Evolutionary conservation across 2,113 vertebrate species (phyloP).

Genomic region (Cephalopholis sonnerati): DNA sequence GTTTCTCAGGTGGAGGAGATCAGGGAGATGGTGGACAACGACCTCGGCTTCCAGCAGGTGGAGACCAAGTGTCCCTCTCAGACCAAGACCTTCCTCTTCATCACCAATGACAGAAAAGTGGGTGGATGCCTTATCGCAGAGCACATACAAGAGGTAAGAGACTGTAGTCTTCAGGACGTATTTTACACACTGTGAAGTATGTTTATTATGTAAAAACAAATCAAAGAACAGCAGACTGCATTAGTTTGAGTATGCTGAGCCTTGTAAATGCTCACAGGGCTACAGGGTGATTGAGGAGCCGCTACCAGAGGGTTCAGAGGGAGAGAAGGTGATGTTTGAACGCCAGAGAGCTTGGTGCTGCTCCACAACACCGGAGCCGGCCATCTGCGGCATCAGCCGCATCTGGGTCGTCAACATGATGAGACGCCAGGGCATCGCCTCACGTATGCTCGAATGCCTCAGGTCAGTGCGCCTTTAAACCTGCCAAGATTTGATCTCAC

Average conservation of each 20-base stretch:
- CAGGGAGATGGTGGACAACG: conserved; percentile 99
- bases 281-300: conserved; percentile 97
- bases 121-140: conserved; percentile 98
- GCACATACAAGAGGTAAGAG: conserved; percentile 96
- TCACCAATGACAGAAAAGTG: conserved; percentile 98
- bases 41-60: conserved; percentile 97
- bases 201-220: not conserved
- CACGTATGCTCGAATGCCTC: conserved; percentile 96
- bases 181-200: not conserved
- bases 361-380: conserved; percentile 93
- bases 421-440: conserved; percentile 94
- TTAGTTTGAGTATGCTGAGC: not conserved
- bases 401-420: conserved; percentile 99
- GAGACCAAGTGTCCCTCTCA: conserved; percentile 94
- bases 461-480: conserved; percentile 83
- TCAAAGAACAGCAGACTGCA: not conserved
- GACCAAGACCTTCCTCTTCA: conserved; percentile 98
- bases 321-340: conserved; percentile 95
- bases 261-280: conserved; percentile 82
- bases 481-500: accelerated
- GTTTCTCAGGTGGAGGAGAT: conserved; percentile 94
- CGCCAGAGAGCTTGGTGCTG: conserved; percentile 99
- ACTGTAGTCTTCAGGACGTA: not conserved
- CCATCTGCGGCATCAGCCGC: conserved; percentile 97
- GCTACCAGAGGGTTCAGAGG: conserved; percentile 89